phyloP scores from a whole-genome alignment of 2,888 invertebrate species.

The Macropis europaea region DNA sequence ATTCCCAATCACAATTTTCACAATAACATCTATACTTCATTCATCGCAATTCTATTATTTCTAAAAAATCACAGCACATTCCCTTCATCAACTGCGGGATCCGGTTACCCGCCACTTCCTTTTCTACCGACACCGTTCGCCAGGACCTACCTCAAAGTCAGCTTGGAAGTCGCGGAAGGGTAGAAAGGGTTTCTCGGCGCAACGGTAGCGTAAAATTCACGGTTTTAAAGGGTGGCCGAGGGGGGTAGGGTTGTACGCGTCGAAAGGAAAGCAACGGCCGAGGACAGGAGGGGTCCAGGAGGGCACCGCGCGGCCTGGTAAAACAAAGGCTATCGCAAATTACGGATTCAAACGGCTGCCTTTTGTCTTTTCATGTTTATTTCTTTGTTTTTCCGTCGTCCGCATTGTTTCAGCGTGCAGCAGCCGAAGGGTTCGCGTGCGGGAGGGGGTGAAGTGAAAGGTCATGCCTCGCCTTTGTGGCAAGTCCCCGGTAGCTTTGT shows the following conservation, averaged over 20 bases:
- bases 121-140: neutral
- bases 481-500: slow-evolving; percentile 69
- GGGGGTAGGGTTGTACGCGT: slow-evolving; percentile 6
- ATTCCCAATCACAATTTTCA: no score
- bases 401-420: slow-evolving; percentile 74
- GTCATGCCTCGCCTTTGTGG: slow-evolving; percentile 66
- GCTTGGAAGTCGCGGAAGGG: neutral
- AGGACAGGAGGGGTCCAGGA: slow-evolving; percentile 29
- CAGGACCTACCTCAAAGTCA: slow-evolving; percentile 50
- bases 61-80: no score
- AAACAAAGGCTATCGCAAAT: slow-evolving; percentile 76
- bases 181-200: slow-evolving; percentile 56
- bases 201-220: slow-evolving; percentile 46
- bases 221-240: slow-evolving; percentile 5
- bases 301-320: slow-evolving; percentile 58
- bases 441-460: slow-evolving; percentile 41
- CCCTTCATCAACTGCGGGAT: no score
- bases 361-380: slow-evolving; percentile 78
- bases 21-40: no score
- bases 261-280: slow-evolving; percentile 30
- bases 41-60: no score
- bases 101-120: neutral
- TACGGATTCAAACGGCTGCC: slow-evolving; percentile 78
- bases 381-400: slow-evolving; percentile 77
- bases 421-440: slow-evolving; percentile 22